phyloP scores from a whole-genome alignment of 2,113 vertebrate genomes.

The Ceyx cyanopectus region DNA sequence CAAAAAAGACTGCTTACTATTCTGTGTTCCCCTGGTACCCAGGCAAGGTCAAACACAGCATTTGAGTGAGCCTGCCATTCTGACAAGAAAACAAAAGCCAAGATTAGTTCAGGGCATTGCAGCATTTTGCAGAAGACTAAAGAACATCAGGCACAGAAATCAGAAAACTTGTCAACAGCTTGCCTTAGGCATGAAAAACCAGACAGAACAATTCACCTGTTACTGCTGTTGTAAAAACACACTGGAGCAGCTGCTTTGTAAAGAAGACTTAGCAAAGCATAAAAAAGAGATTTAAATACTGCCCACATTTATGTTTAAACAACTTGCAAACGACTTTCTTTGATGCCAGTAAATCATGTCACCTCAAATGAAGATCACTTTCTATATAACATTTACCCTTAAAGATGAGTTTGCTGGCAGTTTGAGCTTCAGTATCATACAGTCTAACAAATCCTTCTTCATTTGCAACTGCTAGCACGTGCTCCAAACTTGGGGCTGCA shows the following conservation, averaged over 20 bases:
- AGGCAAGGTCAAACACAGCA: slow-evolving; percentile 95
- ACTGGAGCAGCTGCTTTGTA: neutral
- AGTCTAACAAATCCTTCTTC: slow-evolving; percentile 93
- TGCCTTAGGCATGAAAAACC: neutral
- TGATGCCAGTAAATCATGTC: neutral
- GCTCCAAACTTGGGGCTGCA: slow-evolving; percentile 78
- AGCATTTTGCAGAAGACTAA: neutral
- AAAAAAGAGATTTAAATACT: neutral
- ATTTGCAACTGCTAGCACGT: slow-evolving; percentile 89
- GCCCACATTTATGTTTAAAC: neutral
- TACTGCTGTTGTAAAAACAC: neutral
- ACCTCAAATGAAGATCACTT: neutral
- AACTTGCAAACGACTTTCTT: neutral
- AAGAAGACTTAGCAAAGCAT: neutral
- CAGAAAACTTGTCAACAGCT: neutral
- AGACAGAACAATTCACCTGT: neutral
- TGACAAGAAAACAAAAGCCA: slow-evolving; percentile 69
- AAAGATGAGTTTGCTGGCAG: slow-evolving; percentile 73
- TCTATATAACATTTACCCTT: slow-evolving; percentile 80
- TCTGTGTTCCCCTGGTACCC: slow-evolving; percentile 91
- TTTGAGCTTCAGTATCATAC: slow-evolving; percentile 85
- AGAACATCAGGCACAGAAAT: neutral
- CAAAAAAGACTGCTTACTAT: slow-evolving; percentile 82
- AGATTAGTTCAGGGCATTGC: slow-evolving; percentile 4
- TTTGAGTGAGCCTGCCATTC: slow-evolving; percentile 97